Evolutionary conservation across 2,888 invertebrate genomes (phyloP).

Genomic region (Leptodirus hochenwartii): DNA sequence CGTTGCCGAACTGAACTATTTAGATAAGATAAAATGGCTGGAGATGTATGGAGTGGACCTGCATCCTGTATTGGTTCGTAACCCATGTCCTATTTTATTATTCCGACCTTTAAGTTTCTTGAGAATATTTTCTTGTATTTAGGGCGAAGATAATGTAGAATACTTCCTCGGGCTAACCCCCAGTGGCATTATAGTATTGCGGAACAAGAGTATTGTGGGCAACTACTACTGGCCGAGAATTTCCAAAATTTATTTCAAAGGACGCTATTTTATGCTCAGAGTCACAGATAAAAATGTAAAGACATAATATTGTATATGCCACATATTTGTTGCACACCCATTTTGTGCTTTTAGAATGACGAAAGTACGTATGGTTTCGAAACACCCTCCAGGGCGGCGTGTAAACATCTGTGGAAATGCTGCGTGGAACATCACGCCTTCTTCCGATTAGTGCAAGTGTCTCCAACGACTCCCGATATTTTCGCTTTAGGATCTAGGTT

Average conservation of each 20-base stretch:
- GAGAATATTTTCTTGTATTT: conserved; percentile 17
- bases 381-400: conserved; percentile 77
- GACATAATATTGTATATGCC: conserved; percentile 13
- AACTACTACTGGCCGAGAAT: conserved; percentile 98
- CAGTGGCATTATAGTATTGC: conserved; percentile 82
- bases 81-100: too few relatives aligned
- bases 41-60: conserved; percentile 97
- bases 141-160: conserved; percentile 94
- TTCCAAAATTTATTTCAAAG: conserved; percentile 91
- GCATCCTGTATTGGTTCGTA: conserved; percentile 82
- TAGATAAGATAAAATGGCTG: conserved; percentile 96
- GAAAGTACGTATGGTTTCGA: conserved; percentile 95
- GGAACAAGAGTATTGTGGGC: conserved; percentile 91
- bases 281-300: conserved; percentile 93
- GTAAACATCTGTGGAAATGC: conserved; percentile 92
- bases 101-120: conserved; percentile 8
- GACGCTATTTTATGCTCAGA: conserved; percentile 88
- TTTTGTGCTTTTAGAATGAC: conserved; percentile 52
- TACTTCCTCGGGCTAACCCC: conserved; percentile 92
- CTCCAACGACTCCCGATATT: conserved; percentile 54
- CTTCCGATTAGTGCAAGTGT: conserved; percentile 70
- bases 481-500: conserved; percentile 64
- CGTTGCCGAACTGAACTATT: conserved; percentile 82
- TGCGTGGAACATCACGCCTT: conserved; percentile 92
- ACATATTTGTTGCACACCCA: conserved; percentile 1